Evolutionary conservation across 2,888 invertebrate genomes (phyloP).

Genomic region (Mechanitis mazaeus): DNA sequence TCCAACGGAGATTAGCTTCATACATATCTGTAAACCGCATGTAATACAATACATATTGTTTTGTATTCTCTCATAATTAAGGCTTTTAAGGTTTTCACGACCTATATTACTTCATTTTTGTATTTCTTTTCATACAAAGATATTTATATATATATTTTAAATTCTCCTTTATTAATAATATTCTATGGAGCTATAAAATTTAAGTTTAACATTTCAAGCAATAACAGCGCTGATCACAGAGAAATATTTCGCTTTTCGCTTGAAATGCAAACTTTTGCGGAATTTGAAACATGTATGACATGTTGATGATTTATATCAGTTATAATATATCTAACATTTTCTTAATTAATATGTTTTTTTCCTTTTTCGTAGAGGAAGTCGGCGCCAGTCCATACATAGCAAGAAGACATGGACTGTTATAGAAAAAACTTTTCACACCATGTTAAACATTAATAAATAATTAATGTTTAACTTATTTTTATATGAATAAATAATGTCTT

Average conservation of each 20-base stretch:
- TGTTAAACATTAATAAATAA: not conserved
- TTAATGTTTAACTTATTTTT: too few relatives aligned
- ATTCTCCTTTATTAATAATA: conserved; percentile 16
- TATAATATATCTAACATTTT: not conserved
- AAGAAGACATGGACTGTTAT: not conserved
- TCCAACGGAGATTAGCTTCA: conserved; percentile 1
- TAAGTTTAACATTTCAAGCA: conserved; percentile 11
- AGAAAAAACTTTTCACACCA: conserved; percentile 1
- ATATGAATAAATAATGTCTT: not conserved
- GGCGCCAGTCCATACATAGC: conserved; percentile 15
- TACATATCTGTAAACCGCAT: conserved; percentile 1
- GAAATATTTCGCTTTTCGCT: too few relatives aligned
- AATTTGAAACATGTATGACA: too few relatives aligned
- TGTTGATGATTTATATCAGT: not conserved
- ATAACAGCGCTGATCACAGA: conserved; percentile 7
- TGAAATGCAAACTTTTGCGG: too few relatives aligned
- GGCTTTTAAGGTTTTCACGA: too few relatives aligned
- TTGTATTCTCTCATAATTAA: conserved; percentile 4
- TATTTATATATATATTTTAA: too few relatives aligned
- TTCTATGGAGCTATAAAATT: conserved; percentile 27
- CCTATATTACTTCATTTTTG: too few relatives aligned
- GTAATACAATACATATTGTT: conserved; percentile 3
- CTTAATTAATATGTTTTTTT: not conserved
- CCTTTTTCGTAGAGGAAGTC: conserved; percentile 1
- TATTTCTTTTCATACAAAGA: too few relatives aligned